Percentiles rank a stretch among this genome's conserved stretches.
Evolutionary conservation across 2,113 vertebrate species (phyloP).

Genomic region (Pseudorectes ferrugineus): DNA sequence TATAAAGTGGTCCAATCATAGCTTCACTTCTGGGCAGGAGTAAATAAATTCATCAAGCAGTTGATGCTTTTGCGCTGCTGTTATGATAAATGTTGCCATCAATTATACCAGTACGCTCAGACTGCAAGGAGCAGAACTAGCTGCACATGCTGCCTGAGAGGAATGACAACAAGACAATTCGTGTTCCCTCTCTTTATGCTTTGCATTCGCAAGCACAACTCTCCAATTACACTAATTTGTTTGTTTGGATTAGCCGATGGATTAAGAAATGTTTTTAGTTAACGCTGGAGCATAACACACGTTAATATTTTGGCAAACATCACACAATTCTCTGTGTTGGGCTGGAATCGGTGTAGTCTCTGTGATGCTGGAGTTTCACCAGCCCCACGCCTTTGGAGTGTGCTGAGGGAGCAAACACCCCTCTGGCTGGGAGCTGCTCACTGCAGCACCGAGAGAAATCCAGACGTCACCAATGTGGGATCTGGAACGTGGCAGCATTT

Average conservation of each 20-base stretch:
- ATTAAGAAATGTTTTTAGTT: conserved; percentile 39
- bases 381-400: accelerated
- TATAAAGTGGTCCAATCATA: conserved; percentile 53
- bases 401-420: neutral
- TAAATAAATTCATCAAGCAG: conserved; percentile 65
- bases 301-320: conserved; percentile 31
- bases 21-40: conserved; percentile 49
- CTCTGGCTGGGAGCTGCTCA: neutral
- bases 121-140: neutral
- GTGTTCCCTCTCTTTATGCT: neutral
- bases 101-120: conserved; percentile 39
- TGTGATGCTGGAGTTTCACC: neutral
- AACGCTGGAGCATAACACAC: neutral
- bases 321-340: neutral
- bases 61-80: conserved; percentile 46
- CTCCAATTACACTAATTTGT: conserved; percentile 60
- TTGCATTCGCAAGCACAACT: neutral
- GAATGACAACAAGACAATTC: conserved; percentile 42
- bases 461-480: accelerated
- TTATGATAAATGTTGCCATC: conserved; percentile 62
- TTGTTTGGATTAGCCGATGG: conserved; percentile 49
- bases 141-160: conserved; percentile 2
- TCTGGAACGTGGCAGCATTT: too few species aligned
- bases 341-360: neutral
- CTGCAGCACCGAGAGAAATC: neutral